Evolutionary conservation across 2,888 invertebrate species (phyloP), one percentile per base, ranked within the genome.

Genomic region (Notodonta dromedarius): DNA sequence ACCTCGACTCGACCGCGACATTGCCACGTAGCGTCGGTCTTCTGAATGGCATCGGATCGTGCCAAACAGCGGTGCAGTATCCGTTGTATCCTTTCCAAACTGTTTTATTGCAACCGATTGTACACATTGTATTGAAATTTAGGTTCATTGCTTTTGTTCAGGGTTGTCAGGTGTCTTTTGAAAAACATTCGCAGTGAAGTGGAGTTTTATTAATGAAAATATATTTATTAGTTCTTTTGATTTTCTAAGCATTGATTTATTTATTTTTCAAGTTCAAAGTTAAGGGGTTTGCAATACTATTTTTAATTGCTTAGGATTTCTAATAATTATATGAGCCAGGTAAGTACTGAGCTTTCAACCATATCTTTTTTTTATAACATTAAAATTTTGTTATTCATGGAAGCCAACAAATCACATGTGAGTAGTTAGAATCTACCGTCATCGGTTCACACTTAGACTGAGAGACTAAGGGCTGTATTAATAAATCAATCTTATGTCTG

Each of bases 11-110:
- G n/a, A n/a, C n/a, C n/a, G n/a, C n/a, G n/a, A n/a, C n/a, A n/a
- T 50, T 14, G 24, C 16, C 16, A 11, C 16, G 51, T 51, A 6
- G 9, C 8, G 35, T 7, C 35, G n/a, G 35, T 39, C 39, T 24
- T 35, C 13, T n/a, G 54, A 54, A 54, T 54, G 39, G 54, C 54
- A 5, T 5, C 12, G 39, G 44, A 4, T 24, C 8, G 24, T 44
- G 42, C 56, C 42, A 56, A 56, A 56, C n/a, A 52, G 13, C 42
- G 42, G 40, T 16, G 42, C 44, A 32, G 8, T 53, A 35, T 70
- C 73, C 69, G 67, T 69, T 66, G 53, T 63, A 66, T 72, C 70
- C 72, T 70, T 63, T 66, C 69, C 57, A 67, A 59, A 68, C 68
- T 65, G 61, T 74, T 72, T 69, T 70, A 72, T 57, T 58, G 56